Conservation (phyloP, 1,140 invertebrate species). For the Cotesia chilonis region DNA sequence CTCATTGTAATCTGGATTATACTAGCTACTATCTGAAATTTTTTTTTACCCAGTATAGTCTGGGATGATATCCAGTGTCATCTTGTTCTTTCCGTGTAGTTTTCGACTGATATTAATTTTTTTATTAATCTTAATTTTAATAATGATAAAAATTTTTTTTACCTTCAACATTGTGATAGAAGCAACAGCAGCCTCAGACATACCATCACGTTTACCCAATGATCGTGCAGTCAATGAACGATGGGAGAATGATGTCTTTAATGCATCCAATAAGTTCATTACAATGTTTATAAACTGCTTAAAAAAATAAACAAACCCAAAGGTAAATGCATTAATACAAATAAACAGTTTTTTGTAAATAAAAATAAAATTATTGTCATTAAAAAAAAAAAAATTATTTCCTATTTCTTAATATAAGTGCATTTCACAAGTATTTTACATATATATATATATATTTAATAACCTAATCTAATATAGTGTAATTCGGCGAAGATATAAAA, state of each 20-base stretch:
- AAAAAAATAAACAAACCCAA: slow-evolving; percentile 23
- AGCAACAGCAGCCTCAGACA: slow-evolving; percentile 86
- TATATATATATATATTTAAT: not conserved
- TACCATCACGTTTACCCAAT: slow-evolving; percentile 82
- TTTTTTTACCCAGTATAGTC: too few relatives aligned
- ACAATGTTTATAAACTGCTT: slow-evolving; percentile 90
- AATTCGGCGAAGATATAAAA: too few relatives aligned
- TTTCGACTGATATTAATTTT: too few relatives aligned
- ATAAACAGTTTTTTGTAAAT: not conserved
- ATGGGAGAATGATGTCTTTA: slow-evolving; percentile 91
- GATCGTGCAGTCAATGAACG: slow-evolving; percentile 83
- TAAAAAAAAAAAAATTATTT: not conserved
- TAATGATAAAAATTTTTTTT: slow-evolving; percentile 30
- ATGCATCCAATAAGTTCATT: slow-evolving; percentile 85
- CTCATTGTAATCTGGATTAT: too few relatives aligned
- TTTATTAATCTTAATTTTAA: too few relatives aligned
- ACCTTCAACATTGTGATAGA: slow-evolving; percentile 86
- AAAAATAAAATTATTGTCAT: not conserved
- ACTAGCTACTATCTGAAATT: too few relatives aligned
- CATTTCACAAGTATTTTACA: slow-evolving; percentile 9
- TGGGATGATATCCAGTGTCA: too few relatives aligned
- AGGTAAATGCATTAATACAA: slow-evolving; percentile 14
- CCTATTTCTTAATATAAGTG: too few relatives aligned
- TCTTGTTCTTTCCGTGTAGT: too few relatives aligned
- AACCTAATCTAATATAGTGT: too few relatives aligned